These are phyloP conservation scores for Streptopelia turtur DNA, from an alignment of 2,797 vertebrate species.

Conservation along the genomic window DNA sequence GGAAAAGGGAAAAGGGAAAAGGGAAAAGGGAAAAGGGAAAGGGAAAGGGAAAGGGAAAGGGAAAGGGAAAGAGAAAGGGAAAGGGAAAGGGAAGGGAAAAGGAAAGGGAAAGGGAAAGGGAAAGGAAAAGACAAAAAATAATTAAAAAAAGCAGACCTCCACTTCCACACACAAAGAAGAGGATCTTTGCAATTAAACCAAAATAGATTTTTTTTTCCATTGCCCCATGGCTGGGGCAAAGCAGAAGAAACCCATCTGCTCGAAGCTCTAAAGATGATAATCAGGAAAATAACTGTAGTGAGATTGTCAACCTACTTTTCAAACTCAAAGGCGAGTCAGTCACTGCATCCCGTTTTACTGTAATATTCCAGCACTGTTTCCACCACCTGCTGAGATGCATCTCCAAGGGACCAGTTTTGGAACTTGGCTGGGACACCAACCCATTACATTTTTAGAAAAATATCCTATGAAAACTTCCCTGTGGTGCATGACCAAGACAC, in stretches of 20 bases:
- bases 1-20: too few relatives aligned
- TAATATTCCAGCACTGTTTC: neutral
- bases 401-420: neutral
- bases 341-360: neutral
- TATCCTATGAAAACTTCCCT: neutral
- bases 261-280: neutral
- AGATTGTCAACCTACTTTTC: neutral
- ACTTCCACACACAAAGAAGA: neutral
- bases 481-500: neutral
- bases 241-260: neutral
- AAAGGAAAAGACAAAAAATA: too few relatives aligned
- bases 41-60: too few relatives aligned
- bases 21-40: too few relatives aligned
- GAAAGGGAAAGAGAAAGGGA: too few relatives aligned
- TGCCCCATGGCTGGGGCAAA: neutral
- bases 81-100: too few relatives aligned
- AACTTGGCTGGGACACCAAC: neutral
- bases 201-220: neutral
- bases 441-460: neutral
- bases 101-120: too few relatives aligned
- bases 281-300: neutral
- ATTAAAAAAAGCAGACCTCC: neutral
- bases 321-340: neutral
- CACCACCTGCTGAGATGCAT: neutral
- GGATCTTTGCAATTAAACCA: neutral